Percentiles rank a stretch among this genome's conserved stretches.
phyloP scores from a whole-genome alignment of 2,888 invertebrate genomes.

The Phorcus lineatus region DNA sequence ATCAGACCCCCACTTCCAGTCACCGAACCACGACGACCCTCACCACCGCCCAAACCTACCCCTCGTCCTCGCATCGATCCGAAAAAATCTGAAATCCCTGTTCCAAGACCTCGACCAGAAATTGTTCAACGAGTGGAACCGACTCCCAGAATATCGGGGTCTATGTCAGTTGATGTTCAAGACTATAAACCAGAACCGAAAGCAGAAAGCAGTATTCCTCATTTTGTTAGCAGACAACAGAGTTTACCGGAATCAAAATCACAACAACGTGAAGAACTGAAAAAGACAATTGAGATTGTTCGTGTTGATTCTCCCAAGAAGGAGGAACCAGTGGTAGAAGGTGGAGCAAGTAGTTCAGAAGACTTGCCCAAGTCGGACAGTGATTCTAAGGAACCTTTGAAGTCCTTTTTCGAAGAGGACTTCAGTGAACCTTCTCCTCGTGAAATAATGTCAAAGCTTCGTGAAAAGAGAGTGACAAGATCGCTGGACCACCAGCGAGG shows the following conservation, averaged over 20 bases:
- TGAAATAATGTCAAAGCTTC: conserved; percentile 67
- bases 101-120: conserved; percentile 60
- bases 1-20: conserved; percentile 15
- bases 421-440: conserved; percentile 67
- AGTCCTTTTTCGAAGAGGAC: conserved; percentile 61
- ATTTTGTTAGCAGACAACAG: neutral
- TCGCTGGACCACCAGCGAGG: conserved; percentile 68
- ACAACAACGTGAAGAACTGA: conserved; percentile 39
- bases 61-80: conserved; percentile 48
- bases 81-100: conserved; percentile 51
- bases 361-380: conserved; percentile 5
- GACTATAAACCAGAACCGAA: conserved; percentile 29
- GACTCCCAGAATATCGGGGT: neutral
- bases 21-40: conserved; percentile 22
- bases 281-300: conserved; percentile 47
- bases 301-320: conserved; percentile 39
- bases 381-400: conserved; percentile 26
- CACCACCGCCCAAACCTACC: conserved; percentile 49
- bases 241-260: conserved; percentile 11
- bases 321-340: conserved; percentile 30
- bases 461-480: conserved; percentile 66
- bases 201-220: conserved; percentile 14
- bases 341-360: neutral
- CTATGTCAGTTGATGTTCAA: conserved; percentile 23
- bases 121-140: conserved; percentile 44